A percentile compares a stretch with the other conserved stretches of the same genome.
Evolutionary conservation across 2,888 invertebrate species (phyloP).

Genomic region (Trachelus iudaicus): DNA sequence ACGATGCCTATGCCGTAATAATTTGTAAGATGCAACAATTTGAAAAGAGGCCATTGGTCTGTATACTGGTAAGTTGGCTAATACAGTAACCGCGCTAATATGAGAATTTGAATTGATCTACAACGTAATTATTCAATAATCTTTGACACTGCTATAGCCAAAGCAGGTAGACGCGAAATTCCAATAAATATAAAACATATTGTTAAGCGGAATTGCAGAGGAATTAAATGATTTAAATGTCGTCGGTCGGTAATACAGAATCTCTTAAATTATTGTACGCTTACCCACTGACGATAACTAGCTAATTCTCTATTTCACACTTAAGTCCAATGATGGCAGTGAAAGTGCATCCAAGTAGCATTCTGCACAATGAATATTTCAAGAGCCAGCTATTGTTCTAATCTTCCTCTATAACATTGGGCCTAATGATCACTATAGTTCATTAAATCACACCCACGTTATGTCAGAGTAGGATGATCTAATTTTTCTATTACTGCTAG

Average conservation of each 20-base stretch:
- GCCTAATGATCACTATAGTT: background rate
- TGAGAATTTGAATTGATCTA: background rate
- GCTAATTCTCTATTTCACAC: background rate
- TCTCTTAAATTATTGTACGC: background rate
- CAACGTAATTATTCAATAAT: background rate
- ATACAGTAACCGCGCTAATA: background rate
- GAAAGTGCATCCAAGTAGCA: background rate
- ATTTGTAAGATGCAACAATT: background rate
- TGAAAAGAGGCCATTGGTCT: background rate
- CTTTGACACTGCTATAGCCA: background rate
- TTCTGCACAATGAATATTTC: background rate
- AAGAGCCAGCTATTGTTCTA: background rate
- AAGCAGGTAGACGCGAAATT: background rate
- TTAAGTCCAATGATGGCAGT: background rate
- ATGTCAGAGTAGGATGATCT: background rate
- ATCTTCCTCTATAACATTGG: background rate
- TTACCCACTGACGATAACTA: background rate
- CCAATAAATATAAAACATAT: background rate
- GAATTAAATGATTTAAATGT: background rate
- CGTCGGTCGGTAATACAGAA: background rate
- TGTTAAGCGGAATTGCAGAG: background rate
- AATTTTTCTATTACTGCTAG: background rate
- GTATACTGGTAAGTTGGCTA: background rate
- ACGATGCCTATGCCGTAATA: background rate
- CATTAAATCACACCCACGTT: background rate